These are phyloP conservation scores for Sylvia borin DNA, from an alignment of 2,797 vertebrate genomes.

Conservation along the genomic window DNA sequence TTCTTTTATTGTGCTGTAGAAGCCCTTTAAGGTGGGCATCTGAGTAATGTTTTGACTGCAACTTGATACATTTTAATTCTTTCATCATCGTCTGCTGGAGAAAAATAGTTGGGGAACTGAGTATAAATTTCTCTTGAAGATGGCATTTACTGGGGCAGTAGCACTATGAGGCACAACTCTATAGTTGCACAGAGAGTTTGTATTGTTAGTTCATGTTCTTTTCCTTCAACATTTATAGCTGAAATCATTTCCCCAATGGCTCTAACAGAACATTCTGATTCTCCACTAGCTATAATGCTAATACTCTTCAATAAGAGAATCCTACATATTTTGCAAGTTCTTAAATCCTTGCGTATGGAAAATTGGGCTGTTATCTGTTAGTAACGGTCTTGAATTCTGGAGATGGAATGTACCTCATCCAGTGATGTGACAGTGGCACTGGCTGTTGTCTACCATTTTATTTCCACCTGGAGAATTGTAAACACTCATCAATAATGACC, in stretches of 20 bases:
- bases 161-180: not conserved
- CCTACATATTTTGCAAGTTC: constrained; percentile 2
- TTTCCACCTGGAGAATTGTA: not conserved
- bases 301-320: constrained; percentile 8
- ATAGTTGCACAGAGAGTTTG: not conserved
- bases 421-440: not conserved
- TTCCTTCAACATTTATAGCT: not conserved
- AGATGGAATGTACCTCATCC: not conserved
- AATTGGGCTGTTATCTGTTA: not conserved
- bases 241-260: not conserved
- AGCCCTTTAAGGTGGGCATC: not conserved
- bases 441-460: not conserved
- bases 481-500: not conserved
- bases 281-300: not conserved
- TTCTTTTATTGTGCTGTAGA: not conserved
- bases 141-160: not conserved
- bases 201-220: constrained; percentile 16
- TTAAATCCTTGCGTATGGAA: constrained; percentile 3
- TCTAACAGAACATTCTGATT: constrained; percentile 30
- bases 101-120: not conserved
- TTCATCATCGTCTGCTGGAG: not conserved
- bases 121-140: not conserved
- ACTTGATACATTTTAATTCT: not conserved
- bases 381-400: not conserved
- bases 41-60: not conserved